Evolutionary conservation across 2,888 invertebrate genomes (phyloP).

Genomic region (Hydriomena furcata): DNA sequence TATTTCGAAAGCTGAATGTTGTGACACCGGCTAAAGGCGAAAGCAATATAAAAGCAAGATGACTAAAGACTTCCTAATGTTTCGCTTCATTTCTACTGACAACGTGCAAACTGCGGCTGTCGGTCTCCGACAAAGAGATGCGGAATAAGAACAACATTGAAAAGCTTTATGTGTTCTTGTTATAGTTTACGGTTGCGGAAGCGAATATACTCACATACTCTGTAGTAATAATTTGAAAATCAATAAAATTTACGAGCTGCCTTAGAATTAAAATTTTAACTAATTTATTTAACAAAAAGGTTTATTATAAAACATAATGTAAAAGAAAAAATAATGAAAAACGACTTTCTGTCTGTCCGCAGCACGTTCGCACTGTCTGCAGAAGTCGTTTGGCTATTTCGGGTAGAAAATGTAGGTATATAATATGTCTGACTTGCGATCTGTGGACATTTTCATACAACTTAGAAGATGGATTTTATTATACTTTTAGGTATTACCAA

Average conservation of each 20-base stretch:
- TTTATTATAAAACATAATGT: too few species aligned
- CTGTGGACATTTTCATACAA: too few species aligned
- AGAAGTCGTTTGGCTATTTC: too few species aligned
- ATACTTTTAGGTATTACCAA: too few species aligned
- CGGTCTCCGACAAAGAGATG: slow-evolving; percentile 32
- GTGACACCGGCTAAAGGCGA: slow-evolving; percentile 32
- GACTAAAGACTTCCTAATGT: slow-evolving; percentile 38
- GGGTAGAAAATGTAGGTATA: too few species aligned
- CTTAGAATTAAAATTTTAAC: slow-evolving; percentile 12
- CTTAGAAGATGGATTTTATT: too few species aligned
- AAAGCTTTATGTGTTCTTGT: slow-evolving; percentile 25
- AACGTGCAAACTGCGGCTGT: slow-evolving; percentile 20
- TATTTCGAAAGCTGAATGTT: slow-evolving; percentile 21
- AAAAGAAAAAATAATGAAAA: too few species aligned
- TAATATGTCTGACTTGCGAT: too few species aligned
- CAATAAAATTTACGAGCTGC: slow-evolving; percentile 28
- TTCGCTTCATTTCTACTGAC: slow-evolving; percentile 30
- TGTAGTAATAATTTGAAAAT: slow-evolving; percentile 19
- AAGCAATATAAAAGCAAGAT: slow-evolving; percentile 26
- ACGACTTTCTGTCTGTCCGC: too few species aligned
- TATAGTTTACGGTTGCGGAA: slow-evolving; percentile 32
- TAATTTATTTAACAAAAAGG: neutral
- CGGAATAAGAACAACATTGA: slow-evolving; percentile 35
- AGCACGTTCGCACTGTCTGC: too few species aligned
- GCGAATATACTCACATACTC: slow-evolving; percentile 12